Base-by-base conservation (phyloP, 2,888 invertebrate genomes). In the Drosophila phalerata region DNA sequence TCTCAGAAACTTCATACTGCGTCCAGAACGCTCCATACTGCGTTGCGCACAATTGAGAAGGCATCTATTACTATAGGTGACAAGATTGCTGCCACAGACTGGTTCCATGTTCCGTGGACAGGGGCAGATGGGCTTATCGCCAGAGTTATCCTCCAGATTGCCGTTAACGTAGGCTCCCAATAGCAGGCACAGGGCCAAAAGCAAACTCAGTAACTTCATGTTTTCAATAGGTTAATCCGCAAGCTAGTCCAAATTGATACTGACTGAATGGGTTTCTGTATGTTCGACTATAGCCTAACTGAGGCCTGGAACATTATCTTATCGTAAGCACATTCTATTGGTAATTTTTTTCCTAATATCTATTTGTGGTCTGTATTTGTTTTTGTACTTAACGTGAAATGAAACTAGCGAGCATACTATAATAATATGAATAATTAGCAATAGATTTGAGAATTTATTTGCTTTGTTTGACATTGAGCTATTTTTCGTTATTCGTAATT, bases 91-190 rank as follows among this genome's bases (percentile, higher is more conserved):
- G 56, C 78, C 91, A 68, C 91, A 91, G 1, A 91, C 85, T 0
- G 92, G 91, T 3, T 89, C 81, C 40, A 74, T 90, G 51, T 84
- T 87, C 10, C 91, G 83, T 28, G 89, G 87, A 53, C 91, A 91
- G 3, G 91, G 85, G 11, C 91, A 92, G 3, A 67, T 6, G 0
- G 0, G 9, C 1, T 6, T 53, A 1, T 38, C 0, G 15, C 6
- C 1, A 32, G 40, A 0, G n/a, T 25, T 25, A 8, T 47, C 49
- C 6, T 52, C 47, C 11, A 28, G 37, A 1, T 79, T 67, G n/a
- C 63, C 71, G 17, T 11, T 73, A 34, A 40, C 79, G 55, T 25
- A 81, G 32, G 52, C 75, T 0, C 49, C 72, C 67, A 91, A 17
- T 4, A 78, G 17, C 34, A 84, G 79, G 55, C 77, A 89, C 47